These are phyloP conservation scores for Megaceryle alcyon DNA, from an alignment of 2,797 vertebrate species.

Conservation along the genomic window DNA sequence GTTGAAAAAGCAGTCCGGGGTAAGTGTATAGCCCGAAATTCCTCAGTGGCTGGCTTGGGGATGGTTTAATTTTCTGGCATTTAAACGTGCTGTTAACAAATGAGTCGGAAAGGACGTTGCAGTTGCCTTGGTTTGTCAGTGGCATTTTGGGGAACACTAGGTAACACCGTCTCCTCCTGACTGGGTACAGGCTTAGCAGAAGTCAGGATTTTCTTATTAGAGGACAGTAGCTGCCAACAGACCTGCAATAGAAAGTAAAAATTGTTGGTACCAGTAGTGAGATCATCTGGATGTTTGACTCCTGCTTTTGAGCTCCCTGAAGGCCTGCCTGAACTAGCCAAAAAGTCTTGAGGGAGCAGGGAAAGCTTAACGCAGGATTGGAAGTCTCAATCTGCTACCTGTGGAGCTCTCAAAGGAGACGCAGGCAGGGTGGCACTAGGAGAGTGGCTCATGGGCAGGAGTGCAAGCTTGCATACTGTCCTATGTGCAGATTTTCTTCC, in stretches of 20 bases:
- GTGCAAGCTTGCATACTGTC: rapidly evolving
- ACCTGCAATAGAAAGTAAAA: background rate
- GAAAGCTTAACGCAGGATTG: rapidly evolving
- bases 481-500: rapidly evolving
- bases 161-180: rapidly evolving
- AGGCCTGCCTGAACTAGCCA: background rate
- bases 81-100: background rate
- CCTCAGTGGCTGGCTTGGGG: background rate
- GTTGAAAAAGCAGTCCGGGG: background rate
- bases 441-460: rapidly evolving
- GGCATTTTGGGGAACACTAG: rapidly evolving
- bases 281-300: background rate
- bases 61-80: rapidly evolving
- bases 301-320: background rate
- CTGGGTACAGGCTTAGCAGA: background rate
- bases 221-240: background rate
- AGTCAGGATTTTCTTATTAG: background rate
- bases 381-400: background rate
- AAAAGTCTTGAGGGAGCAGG: background rate
- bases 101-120: background rate
- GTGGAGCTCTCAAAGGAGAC: background rate
- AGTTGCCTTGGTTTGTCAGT: background rate
- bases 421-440: rapidly evolving
- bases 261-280: background rate
- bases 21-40: background rate